phyloP scores from a whole-genome alignment of 2,888 invertebrate species.

The Pelosia muscerda region DNA sequence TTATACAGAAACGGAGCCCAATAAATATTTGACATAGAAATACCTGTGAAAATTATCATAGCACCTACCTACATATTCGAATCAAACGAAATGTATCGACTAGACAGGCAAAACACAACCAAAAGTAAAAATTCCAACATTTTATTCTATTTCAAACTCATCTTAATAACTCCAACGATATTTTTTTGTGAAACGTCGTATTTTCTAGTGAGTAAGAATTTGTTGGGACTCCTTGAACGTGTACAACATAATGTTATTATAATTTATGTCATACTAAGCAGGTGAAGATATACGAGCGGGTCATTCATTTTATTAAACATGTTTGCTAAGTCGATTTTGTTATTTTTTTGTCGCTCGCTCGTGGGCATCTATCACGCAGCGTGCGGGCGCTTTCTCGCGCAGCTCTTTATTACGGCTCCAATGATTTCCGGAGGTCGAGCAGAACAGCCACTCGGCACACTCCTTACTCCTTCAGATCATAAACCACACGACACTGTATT shows the following conservation, averaged over 20 bases:
- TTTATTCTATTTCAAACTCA: slow-evolving; percentile 73
- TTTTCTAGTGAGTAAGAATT: slow-evolving; percentile 84
- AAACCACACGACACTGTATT: slow-evolving; percentile 49
- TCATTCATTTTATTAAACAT: slow-evolving; percentile 86
- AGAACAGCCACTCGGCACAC: slow-evolving; percentile 46
- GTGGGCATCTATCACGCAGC: slow-evolving; percentile 85
- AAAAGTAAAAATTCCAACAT: slow-evolving; percentile 68
- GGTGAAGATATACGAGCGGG: slow-evolving; percentile 86
- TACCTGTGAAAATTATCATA: neutral
- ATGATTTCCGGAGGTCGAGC: slow-evolving; percentile 80
- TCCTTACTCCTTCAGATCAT: slow-evolving; percentile 28
- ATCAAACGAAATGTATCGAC: slow-evolving; percentile 47
- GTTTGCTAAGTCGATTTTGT: slow-evolving; percentile 86
- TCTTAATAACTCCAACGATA: slow-evolving; percentile 75
- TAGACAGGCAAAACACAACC: slow-evolving; percentile 64
- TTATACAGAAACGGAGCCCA: neutral
- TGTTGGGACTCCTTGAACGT: slow-evolving; percentile 84
- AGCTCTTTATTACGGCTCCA: slow-evolving; percentile 82
- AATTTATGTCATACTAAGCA: slow-evolving; percentile 87
- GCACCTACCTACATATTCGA: slow-evolving; percentile 20
- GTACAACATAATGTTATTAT: slow-evolving; percentile 87
- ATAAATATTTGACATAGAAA: neutral
- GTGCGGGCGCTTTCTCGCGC: slow-evolving; percentile 82
- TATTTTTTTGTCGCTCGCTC: slow-evolving; percentile 82
- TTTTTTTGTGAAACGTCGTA: slow-evolving; percentile 81